These are phyloP conservation scores for Troglohyphantes excavatus DNA, from an alignment of 2,888 invertebrate genomes.

Conservation along the genomic window DNA sequence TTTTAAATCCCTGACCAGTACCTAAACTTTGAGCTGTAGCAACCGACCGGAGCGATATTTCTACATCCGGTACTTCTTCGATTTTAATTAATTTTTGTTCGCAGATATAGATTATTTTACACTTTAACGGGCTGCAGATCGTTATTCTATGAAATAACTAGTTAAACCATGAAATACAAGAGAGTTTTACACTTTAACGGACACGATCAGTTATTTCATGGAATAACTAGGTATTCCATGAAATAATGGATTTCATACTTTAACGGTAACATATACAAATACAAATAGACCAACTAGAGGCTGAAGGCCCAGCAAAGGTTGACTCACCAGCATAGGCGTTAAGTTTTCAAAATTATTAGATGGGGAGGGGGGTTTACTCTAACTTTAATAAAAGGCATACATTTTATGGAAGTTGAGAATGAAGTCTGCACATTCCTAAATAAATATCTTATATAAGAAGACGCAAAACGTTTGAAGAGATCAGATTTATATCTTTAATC, in stretches of 20 bases:
- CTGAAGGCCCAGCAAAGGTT: too few species aligned
- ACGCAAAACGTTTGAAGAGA: slow-evolving; percentile 3
- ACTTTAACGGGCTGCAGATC: slow-evolving; percentile 28
- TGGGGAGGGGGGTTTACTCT: too few species aligned
- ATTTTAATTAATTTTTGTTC: slow-evolving; percentile 76
- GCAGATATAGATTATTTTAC: slow-evolving; percentile 44
- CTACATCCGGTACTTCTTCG: slow-evolving; percentile 70
- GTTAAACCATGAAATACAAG: slow-evolving; percentile 73
- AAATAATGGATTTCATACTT: slow-evolving; percentile 61
- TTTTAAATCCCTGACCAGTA: slow-evolving; percentile 70
- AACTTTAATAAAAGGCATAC: too few species aligned
- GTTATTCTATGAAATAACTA: slow-evolving; percentile 56
- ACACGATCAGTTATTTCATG: slow-evolving; percentile 73
- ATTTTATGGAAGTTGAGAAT: too few species aligned
- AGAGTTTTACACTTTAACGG: slow-evolving; percentile 74
- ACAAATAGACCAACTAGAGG: too few species aligned
- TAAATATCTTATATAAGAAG: neutral
- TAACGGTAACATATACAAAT: too few species aligned
- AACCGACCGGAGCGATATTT: slow-evolving; percentile 66
- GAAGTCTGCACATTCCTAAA: too few species aligned
- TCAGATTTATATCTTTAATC: neutral
- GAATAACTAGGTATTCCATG: slow-evolving; percentile 62
- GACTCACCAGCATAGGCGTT: too few species aligned
- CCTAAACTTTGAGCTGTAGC: slow-evolving; percentile 73
- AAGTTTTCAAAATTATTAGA: too few species aligned